Percentiles rank a stretch among this genome's conserved stretches.
phyloP scores from a whole-genome alignment of 2,888 invertebrate species.

The Drosophila ezoana region DNA sequence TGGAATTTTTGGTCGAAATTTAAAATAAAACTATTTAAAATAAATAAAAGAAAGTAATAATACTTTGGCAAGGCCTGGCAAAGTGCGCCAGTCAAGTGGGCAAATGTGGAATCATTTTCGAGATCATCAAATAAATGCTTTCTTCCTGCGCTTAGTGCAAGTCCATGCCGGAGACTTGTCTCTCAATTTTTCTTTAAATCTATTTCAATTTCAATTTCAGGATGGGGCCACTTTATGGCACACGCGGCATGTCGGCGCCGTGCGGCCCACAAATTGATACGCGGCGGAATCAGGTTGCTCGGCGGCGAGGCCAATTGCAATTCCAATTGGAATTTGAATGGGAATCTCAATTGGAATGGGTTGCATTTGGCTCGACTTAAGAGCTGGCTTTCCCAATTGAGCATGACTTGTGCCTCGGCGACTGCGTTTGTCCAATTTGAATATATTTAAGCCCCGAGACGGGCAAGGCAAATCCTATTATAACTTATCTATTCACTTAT shows the following conservation, averaged over 20 bases:
- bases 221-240: conserved; percentile 75
- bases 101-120: conserved; percentile 20
- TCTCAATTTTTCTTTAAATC: too few species aligned
- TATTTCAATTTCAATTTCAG: conserved; percentile 44
- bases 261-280: conserved; percentile 64
- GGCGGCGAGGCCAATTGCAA: conserved; percentile 25
- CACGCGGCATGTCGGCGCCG: conserved; percentile 71
- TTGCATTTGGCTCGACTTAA: conserved; percentile 31
- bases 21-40: too few species aligned
- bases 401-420: background rate
- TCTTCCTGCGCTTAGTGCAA: conserved; percentile 74
- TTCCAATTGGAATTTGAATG: background rate
- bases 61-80: conserved; percentile 49
- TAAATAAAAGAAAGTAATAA: too few species aligned
- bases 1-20: conserved; percentile 4
- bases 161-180: conserved; percentile 24
- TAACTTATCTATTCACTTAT: background rate
- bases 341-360: conserved; percentile 13
- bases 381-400: conserved; percentile 12
- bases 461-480: background rate
- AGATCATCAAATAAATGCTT: conserved; percentile 70
- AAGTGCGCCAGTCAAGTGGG: conserved; percentile 62
- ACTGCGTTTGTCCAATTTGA: conserved; percentile 24
- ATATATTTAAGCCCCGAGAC: conserved; percentile 2
- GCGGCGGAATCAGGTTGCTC: conserved; percentile 77